A percentile compares a stretch with the other conserved stretches of the same genome.
Evolutionary conservation across 2,888 invertebrate genomes (phyloP).

Genomic region (Drosophila antonietae): DNA sequence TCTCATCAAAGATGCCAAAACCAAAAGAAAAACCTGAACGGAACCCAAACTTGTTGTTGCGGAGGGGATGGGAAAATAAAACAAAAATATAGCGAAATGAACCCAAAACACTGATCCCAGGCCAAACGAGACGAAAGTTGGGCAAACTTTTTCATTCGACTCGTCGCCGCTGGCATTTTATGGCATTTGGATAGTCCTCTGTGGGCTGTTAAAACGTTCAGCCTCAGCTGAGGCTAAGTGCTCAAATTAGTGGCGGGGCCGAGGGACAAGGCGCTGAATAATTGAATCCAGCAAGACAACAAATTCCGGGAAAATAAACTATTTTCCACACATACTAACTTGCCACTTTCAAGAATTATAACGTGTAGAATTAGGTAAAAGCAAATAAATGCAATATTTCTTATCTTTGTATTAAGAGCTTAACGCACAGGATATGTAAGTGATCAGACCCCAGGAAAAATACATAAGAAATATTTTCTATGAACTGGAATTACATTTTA

Average conservation of each 20-base stretch:
- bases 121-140: conserved; percentile 45
- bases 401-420: no score
- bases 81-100: conserved; percentile 38
- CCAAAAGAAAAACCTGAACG: conserved; percentile 19
- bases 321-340: neutral
- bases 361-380: no score
- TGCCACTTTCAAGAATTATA: no score
- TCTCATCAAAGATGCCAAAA: conserved; percentile 57
- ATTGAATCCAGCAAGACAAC: conserved; percentile 44
- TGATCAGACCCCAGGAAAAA: no score
- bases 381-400: no score
- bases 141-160: conserved; percentile 45
- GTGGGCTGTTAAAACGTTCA: conserved; percentile 29
- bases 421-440: no score
- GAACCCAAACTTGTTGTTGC: conserved; percentile 17
- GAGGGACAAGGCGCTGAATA: conserved; percentile 38
- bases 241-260: conserved; percentile 57
- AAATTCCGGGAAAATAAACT: neutral
- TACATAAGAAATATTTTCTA: no score
- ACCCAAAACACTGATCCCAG: conserved; percentile 49
- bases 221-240: conserved; percentile 68
- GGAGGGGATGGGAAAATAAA: conserved; percentile 7
- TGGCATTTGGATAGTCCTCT: conserved; percentile 61
- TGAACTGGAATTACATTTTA: no score
- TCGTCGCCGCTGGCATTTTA: conserved; percentile 62